These are phyloP conservation scores for Campylomormyrus tamandua DNA, from an alignment of 2,113 vertebrate genomes.

Conservation along the genomic window DNA sequence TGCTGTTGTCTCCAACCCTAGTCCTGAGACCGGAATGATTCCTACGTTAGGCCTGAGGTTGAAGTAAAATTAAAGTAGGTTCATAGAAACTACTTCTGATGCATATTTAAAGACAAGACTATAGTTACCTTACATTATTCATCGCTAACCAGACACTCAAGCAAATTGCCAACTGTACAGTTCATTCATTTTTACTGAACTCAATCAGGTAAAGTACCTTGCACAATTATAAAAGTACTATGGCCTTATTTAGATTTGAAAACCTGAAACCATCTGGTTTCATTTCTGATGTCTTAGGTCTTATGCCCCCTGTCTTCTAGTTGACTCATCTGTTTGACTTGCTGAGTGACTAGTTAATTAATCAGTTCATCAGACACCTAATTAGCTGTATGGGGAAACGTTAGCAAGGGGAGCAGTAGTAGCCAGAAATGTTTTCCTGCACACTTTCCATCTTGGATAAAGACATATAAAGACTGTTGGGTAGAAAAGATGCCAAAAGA, in stretches of 20 bases:
- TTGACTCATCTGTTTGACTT: not conserved
- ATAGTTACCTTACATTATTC: slow-evolving; percentile 13
- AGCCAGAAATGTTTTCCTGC: not conserved
- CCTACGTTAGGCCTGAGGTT: not conserved
- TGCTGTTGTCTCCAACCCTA: not conserved
- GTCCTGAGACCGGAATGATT: not conserved
- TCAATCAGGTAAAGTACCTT: slow-evolving; percentile 13
- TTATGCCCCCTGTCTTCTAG: not conserved
- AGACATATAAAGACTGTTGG: not conserved
- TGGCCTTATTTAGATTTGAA: not conserved
- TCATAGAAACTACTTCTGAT: not conserved
- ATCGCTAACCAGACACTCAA: not conserved
- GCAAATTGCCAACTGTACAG: not conserved
- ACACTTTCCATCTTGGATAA: not conserved
- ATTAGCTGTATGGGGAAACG: not conserved
- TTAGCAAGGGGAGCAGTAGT: not conserved
- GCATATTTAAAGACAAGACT: not conserved
- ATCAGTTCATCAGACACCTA: not conserved
- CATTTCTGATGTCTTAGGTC: not conserved
- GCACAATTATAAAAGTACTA: not conserved
- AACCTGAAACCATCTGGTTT: not conserved
- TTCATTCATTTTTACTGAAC: slow-evolving; percentile 11
- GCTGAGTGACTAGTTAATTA: not conserved
- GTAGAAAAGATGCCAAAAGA: not conserved
- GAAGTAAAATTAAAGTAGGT: not conserved